phyloP scores from a whole-genome alignment of 2,888 invertebrate species.

The Capitulum mitella region DNA sequence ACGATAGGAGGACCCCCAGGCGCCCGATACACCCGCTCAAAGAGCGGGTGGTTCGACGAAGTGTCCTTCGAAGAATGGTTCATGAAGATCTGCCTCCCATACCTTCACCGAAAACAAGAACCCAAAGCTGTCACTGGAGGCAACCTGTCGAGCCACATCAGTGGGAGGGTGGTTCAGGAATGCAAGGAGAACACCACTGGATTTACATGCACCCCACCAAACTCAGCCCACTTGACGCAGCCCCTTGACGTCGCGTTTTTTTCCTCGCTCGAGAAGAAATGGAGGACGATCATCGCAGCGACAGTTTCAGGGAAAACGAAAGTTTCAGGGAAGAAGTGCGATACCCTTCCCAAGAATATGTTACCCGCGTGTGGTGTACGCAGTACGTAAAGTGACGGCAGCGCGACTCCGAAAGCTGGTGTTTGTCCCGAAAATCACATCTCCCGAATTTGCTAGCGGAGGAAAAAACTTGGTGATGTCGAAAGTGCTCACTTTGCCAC shows the following conservation, averaged over 20 bases:
- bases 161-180: background rate
- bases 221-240: slow-evolving; percentile 1
- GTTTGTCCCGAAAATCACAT: background rate
- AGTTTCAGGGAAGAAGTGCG: background rate
- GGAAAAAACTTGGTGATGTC: no score
- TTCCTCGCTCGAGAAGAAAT: background rate
- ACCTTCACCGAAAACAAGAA: background rate
- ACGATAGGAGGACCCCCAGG: background rate
- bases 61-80: background rate
- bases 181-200: background rate
- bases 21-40: background rate
- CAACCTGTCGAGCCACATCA: slow-evolving; percentile 16
- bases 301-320: background rate
- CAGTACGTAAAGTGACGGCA: no score
- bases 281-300: background rate
- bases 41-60: background rate
- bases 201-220: background rate
- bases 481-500: no score
- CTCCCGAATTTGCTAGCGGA: no score
- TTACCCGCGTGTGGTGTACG: no score
- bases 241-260: background rate
- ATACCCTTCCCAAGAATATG: background rate
- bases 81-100: background rate
- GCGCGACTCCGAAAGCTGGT: background rate
- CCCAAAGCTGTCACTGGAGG: slow-evolving; percentile 2